A percentile compares a stretch with the other conserved stretches of the same genome.
Conservation (phyloP, 2,797 vertebrate genomes). For the Syngnathus rostellatus region DNA sequence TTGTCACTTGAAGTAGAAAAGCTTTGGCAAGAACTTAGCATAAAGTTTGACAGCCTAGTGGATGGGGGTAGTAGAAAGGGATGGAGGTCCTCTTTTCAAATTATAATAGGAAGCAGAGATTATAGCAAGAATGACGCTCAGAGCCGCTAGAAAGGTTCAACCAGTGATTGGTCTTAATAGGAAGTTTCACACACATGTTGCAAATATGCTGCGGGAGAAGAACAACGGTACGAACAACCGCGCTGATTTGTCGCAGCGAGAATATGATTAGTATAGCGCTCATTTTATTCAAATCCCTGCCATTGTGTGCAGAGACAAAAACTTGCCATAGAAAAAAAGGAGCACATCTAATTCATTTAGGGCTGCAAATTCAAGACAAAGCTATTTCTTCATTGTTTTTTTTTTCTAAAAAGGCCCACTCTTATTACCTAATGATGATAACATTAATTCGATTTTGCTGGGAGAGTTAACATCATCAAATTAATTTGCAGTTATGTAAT, state of each 20-base stretch:
- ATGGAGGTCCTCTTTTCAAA: conserved; percentile 53
- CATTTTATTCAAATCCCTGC: conserved; percentile 14
- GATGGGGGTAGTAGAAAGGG: conserved; percentile 21
- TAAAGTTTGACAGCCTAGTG: conserved; percentile 63
- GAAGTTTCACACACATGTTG: conserved; percentile 28
- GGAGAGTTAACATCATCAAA: conserved; percentile 49
- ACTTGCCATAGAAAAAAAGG: conserved; percentile 3
- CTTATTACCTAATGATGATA: conserved; percentile 44
- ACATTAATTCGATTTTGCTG: conserved; percentile 52
- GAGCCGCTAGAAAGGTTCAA: conserved; percentile 60
- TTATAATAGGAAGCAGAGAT: conserved; percentile 66
- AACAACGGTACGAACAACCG: conserved; percentile 18
- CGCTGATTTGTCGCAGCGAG: background rate
- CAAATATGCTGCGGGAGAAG: conserved; percentile 37
- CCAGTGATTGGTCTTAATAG: conserved; percentile 60
- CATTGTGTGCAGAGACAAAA: conserved; percentile 11
- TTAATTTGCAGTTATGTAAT: conserved; percentile 17
- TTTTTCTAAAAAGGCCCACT: conserved; percentile 30
- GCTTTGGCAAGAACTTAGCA: conserved; percentile 22
- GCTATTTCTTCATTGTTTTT: conserved; percentile 28
- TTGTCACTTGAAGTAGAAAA: conserved; percentile 22
- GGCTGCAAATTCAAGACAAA: conserved; percentile 12
- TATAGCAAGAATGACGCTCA: conserved; percentile 69
- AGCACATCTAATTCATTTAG: conserved; percentile 36
- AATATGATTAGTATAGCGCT: conserved; percentile 21